Conservation (phyloP, 1,140 invertebrate species). For the Planococcus citri region DNA sequence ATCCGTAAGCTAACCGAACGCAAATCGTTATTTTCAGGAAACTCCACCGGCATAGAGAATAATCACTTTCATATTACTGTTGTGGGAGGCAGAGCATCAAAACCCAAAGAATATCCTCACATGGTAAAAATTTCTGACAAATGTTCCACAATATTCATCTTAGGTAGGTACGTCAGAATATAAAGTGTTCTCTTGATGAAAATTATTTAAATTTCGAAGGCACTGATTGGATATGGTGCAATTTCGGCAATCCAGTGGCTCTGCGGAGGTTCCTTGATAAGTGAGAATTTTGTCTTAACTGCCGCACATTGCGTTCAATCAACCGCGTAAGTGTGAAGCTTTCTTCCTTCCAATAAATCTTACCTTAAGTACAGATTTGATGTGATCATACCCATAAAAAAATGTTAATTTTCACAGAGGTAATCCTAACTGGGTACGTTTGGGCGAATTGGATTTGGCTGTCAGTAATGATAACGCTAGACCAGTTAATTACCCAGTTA, state of each 20-base stretch:
- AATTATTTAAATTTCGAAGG: slow-evolving; percentile 23
- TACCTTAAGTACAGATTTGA: too few relatives aligned
- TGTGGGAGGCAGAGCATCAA: slow-evolving; percentile 37
- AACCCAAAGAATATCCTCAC: slow-evolving; percentile 42
- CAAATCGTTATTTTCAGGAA: too few relatives aligned
- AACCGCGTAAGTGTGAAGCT: too few relatives aligned
- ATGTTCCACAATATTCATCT: neutral
- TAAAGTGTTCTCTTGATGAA: too few relatives aligned
- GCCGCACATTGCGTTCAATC: slow-evolving; percentile 38
- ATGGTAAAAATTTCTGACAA: slow-evolving; percentile 37
- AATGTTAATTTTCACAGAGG: slow-evolving; percentile 21
- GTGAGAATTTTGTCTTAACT: slow-evolving; percentile 40
- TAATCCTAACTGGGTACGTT: slow-evolving; percentile 24
- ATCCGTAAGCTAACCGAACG: too few relatives aligned
- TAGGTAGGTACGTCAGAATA: too few relatives aligned
- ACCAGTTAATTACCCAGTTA: slow-evolving; percentile 25
- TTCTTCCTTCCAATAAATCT: too few relatives aligned
- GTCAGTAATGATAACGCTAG: slow-evolving; percentile 27
- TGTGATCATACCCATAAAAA: too few relatives aligned
- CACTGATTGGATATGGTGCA: slow-evolving; percentile 28
- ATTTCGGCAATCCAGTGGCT: slow-evolving; percentile 31
- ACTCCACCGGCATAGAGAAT: too few relatives aligned
- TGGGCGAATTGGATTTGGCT: slow-evolving; percentile 30
- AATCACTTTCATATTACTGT: neutral
- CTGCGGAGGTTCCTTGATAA: slow-evolving; percentile 43